Evolutionary conservation across 2,113 vertebrate genomes (phyloP).

Genomic region (Ailurus styani): DNA sequence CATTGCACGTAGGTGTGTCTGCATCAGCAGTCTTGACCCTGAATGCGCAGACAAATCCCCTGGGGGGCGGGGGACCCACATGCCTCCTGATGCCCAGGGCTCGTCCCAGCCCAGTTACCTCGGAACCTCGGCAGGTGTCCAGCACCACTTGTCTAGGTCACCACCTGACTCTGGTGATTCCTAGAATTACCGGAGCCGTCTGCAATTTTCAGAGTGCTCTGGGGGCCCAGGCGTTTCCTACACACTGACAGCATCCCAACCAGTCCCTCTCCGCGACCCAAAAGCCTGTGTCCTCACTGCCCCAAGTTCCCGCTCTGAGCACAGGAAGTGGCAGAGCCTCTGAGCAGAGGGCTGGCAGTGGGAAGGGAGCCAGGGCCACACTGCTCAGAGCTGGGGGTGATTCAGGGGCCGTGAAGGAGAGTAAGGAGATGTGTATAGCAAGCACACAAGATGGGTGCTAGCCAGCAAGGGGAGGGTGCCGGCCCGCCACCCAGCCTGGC

Average conservation of each 20-base stretch:
- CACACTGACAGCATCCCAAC: neutral
- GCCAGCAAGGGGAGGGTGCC: neutral
- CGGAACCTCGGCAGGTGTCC: neutral
- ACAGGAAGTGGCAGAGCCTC: neutral
- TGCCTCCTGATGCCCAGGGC: accelerated
- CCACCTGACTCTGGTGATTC: neutral
- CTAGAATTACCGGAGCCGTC: neutral
- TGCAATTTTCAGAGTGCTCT: neutral
- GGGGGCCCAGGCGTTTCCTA: neutral
- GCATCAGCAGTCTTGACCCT: neutral
- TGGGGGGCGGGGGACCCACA: neutral
- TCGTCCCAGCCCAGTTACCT: accelerated
- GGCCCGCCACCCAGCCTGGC: too few relatives aligned
- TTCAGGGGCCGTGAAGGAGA: neutral
- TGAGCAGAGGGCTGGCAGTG: accelerated
- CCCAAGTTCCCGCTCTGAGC: neutral
- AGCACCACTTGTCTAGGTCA: neutral
- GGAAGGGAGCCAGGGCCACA: neutral
- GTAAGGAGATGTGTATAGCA: neutral
- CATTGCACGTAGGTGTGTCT: accelerated
- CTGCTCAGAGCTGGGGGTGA: neutral
- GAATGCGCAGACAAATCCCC: accelerated
- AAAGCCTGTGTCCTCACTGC: neutral
- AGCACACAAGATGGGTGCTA: accelerated
- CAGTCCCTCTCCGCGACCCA: neutral